Conservation (phyloP, 2,888 invertebrate genomes). For the Limnephilus marmoratus region DNA sequence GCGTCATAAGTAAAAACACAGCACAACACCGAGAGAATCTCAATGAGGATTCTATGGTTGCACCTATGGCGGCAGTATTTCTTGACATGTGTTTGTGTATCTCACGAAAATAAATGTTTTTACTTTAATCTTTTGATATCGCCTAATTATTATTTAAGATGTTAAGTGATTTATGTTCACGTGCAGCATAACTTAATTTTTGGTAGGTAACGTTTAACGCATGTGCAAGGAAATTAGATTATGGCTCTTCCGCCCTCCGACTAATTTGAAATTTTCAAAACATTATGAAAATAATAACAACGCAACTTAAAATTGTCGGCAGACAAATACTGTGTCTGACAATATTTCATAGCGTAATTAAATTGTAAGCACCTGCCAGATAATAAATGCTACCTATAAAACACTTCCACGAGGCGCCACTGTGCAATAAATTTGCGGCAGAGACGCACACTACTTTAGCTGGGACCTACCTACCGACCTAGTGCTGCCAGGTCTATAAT, state of each 20-base stretch:
- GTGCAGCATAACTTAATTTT: too few relatives aligned
- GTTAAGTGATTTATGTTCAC: too few relatives aligned
- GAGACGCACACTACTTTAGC: slow-evolving; percentile 18
- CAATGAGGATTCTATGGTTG: too few relatives aligned
- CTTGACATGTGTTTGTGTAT: too few relatives aligned
- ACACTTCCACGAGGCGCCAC: neutral
- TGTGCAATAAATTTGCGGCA: neutral
- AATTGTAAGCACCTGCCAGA: neutral
- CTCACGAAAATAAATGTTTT: too few relatives aligned
- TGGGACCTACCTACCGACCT: neutral
- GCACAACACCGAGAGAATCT: too few relatives aligned
- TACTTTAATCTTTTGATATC: too few relatives aligned
- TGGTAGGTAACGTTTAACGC: too few relatives aligned
- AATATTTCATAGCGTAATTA: slow-evolving; percentile 14
- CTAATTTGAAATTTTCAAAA: neutral
- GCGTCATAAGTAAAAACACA: too few relatives aligned
- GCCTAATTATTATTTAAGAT: too few relatives aligned
- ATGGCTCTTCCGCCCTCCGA: neutral
- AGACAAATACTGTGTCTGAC: neutral
- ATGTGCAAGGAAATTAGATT: too few relatives aligned
- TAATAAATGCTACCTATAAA: neutral
- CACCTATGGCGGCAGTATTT: too few relatives aligned
- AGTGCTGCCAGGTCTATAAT: slow-evolving; percentile 39
- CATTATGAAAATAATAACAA: neutral
- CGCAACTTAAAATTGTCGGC: neutral